phyloP scores from a whole-genome alignment of 1,140 invertebrate genomes.

The Drosophila mayri region DNA sequence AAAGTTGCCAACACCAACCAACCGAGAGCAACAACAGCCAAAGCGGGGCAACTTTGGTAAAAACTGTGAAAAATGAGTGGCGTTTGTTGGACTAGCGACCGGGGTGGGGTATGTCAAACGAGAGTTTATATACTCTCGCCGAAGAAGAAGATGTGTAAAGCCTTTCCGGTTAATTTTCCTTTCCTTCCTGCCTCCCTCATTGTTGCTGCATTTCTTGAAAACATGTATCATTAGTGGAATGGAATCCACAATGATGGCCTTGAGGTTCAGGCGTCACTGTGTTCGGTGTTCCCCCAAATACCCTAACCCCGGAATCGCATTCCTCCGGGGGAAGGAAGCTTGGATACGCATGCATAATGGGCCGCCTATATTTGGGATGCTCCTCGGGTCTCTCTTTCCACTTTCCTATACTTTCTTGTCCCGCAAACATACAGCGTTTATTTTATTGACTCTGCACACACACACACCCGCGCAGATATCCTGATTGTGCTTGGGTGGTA shows the following conservation, averaged over 20 bases:
- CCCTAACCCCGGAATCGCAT: conserved; percentile 23
- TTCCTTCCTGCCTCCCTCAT: not conserved
- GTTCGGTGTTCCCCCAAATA: conserved; percentile 6
- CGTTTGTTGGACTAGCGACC: conserved; percentile 44
- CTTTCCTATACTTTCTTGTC: conserved; percentile 27
- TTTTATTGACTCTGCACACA: conserved; percentile 77
- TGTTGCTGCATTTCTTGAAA: not conserved
- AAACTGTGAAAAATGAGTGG: conserved; percentile 66
- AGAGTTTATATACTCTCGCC: conserved; percentile 42
- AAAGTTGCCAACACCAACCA: conserved; percentile 66
- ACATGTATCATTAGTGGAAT: not conserved
- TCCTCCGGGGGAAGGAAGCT: conserved; percentile 39
- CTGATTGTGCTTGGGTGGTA: conserved; percentile 32
- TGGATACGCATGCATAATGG: conserved; percentile 71
- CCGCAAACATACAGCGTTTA: conserved; percentile 74
- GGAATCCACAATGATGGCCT: not conserved
- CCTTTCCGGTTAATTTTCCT: conserved; percentile 1
- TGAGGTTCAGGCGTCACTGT: not conserved
- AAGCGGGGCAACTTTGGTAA: conserved; percentile 45
- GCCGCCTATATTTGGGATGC: conserved; percentile 68
- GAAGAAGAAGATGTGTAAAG: not conserved
- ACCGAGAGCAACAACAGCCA: conserved; percentile 14
- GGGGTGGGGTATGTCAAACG: not conserved
- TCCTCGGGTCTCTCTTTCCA: not conserved
- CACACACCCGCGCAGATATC: conserved; percentile 21